Conservation (phyloP, 2,888 invertebrate species). For the Eledone cirrhosa region DNA sequence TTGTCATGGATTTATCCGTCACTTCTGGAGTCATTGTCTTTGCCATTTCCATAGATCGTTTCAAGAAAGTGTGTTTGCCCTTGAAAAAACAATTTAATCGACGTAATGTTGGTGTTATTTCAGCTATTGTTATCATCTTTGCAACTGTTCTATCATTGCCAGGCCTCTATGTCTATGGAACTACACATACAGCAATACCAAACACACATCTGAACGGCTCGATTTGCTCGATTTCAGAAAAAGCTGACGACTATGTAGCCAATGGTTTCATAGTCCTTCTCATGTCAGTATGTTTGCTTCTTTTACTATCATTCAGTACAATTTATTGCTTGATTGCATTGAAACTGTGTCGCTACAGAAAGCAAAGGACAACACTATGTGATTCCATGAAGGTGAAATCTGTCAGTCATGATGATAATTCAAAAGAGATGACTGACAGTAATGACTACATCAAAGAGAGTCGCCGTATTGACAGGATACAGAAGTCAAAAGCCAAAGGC, state of each 20-base stretch:
- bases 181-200: not conserved
- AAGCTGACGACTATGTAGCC: not conserved
- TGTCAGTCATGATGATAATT: not conserved
- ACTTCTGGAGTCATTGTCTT: not conserved
- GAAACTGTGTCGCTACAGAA: not conserved
- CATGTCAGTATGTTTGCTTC: slow-evolving; percentile 4
- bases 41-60: slow-evolving; percentile 8
- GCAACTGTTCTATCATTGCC: not conserved
- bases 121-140: not conserved
- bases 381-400: not conserved
- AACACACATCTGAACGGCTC: not conserved
- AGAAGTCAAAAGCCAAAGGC: not conserved
- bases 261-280: not conserved
- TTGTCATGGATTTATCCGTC: slow-evolving; percentile 6
- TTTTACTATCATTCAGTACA: not conserved
- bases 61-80: slow-evolving; percentile 15
- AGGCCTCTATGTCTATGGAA: not conserved
- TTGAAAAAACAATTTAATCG: slow-evolving; percentile 1
- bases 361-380: not conserved
- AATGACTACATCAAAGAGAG: slow-evolving; percentile 11
- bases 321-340: slow-evolving; percentile 3
- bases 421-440: not conserved
- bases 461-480: not conserved
- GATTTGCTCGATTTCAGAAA: not conserved
- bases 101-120: not conserved